Conservation (phyloP, 2,888 invertebrate species). For the Scotopteryx bipunctaria region DNA sequence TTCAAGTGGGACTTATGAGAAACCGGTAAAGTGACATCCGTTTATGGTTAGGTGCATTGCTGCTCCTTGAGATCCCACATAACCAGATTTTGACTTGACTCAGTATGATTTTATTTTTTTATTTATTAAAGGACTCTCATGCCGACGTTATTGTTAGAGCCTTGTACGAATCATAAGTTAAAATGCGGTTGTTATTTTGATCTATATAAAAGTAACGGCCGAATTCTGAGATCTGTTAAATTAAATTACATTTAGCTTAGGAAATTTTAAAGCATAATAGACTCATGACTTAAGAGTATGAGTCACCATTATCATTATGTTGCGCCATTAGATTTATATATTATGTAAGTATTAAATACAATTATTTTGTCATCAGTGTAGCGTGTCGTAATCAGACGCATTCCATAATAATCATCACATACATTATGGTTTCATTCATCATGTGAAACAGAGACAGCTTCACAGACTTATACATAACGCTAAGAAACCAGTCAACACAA, state of each 20-base stretch:
- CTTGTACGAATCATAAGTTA: too few relatives aligned
- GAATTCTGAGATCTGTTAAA: too few relatives aligned
- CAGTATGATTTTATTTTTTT: too few relatives aligned
- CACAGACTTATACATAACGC: background rate
- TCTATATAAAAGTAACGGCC: too few relatives aligned
- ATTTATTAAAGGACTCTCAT: too few relatives aligned
- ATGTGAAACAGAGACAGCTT: background rate
- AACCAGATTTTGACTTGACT: slow-evolving; percentile 9
- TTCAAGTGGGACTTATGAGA: slow-evolving; percentile 10
- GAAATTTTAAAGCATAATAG: too few relatives aligned
- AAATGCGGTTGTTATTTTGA: too few relatives aligned
- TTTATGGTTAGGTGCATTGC: slow-evolving; percentile 11
- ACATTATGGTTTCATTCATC: background rate
- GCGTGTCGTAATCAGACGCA: background rate
- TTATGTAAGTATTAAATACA: background rate
- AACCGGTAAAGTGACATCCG: slow-evolving; percentile 23
- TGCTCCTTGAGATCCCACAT: slow-evolving; percentile 11
- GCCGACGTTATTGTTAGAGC: too few relatives aligned
- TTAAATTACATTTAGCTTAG: too few relatives aligned
- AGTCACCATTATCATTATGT: background rate
- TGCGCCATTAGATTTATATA: background rate
- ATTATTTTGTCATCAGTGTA: background rate
- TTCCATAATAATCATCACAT: background rate
- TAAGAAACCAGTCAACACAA: background rate
- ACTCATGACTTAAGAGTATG: background rate